Evolutionary conservation across 2,113 vertebrate genomes (phyloP).

Genomic region (Tenebrosternarchus preto): DNA sequence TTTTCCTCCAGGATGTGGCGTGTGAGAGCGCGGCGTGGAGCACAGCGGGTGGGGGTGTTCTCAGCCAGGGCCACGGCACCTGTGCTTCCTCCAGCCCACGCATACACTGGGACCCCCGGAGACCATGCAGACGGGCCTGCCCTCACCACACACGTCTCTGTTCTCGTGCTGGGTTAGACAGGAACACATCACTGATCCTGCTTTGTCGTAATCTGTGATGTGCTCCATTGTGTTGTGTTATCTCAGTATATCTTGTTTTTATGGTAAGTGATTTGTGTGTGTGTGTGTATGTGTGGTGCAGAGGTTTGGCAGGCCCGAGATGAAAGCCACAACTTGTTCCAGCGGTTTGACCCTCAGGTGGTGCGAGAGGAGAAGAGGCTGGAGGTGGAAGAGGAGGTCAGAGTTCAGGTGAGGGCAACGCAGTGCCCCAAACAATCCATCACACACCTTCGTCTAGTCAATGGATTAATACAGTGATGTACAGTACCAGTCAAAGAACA

Average conservation of each 20-base stretch:
- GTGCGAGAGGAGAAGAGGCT: conserved; percentile 77
- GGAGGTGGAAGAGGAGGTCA: conserved; percentile 81
- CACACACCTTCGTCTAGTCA: neutral
- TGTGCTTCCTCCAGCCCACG: conserved; percentile 43
- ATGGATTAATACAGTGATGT: neutral
- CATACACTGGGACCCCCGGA: neutral
- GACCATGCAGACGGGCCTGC: neutral
- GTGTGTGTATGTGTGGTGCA: conserved; percentile 55
- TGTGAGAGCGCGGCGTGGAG: conserved; percentile 51
- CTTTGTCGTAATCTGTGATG: neutral
- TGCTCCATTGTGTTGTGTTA: neutral
- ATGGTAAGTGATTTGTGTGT: conserved; percentile 30
- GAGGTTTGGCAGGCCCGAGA: conserved; percentile 79
- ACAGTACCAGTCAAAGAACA: too few relatives aligned
- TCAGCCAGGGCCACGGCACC: conserved; percentile 45
- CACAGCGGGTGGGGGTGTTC: conserved; percentile 49
- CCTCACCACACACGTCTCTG: neutral
- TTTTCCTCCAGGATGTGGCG: conserved; percentile 58
- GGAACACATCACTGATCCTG: neutral
- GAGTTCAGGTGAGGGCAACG: conserved; percentile 75
- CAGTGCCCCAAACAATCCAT: neutral
- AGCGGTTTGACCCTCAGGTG: conserved; percentile 77
- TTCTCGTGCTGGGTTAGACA: neutral
- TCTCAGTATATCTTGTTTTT: conserved; percentile 9
- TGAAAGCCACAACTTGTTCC: conserved; percentile 73